Conservation (phyloP, 1,140 invertebrate genomes). For the Heliothis subflexa region DNA sequence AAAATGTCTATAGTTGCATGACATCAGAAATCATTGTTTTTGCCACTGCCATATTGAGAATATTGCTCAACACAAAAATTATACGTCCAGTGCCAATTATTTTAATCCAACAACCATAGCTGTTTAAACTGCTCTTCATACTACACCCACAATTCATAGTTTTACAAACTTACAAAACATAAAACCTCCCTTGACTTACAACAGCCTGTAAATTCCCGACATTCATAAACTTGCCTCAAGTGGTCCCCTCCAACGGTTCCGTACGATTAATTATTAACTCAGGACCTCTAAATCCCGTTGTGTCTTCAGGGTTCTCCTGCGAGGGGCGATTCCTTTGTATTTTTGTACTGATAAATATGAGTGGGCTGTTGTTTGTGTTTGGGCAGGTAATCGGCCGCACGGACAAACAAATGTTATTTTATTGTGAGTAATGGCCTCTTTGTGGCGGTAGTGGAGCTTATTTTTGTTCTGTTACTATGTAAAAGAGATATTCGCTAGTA, state of each 20-base stretch:
- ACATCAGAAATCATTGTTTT: too few species aligned
- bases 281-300: slow-evolving; percentile 32
- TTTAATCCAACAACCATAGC: too few species aligned
- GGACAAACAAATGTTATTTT: slow-evolving; percentile 12
- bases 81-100: too few species aligned
- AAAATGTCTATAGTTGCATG: neutral
- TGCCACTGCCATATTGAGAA: too few species aligned
- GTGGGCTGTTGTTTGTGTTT: slow-evolving; percentile 4
- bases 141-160: neutral
- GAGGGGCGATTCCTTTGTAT: slow-evolving; percentile 9
- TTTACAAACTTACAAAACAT: neutral
- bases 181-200: slow-evolving; percentile 3
- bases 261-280: slow-evolving; percentile 44
- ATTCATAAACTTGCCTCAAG: slow-evolving; percentile 26
- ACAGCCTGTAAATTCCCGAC: neutral
- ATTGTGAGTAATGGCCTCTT: neutral
- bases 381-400: slow-evolving; percentile 7
- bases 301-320: slow-evolving; percentile 12
- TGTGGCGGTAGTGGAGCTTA: neutral
- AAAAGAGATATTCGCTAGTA: neutral
- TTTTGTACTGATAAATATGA: slow-evolving; percentile 27
- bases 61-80: too few species aligned
- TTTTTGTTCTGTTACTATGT: slow-evolving; percentile 1
- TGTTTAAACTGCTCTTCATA: too few species aligned
- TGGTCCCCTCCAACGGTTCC: slow-evolving; percentile 18